Percentiles rank a stretch among this genome's conserved stretches.
phyloP scores from a whole-genome alignment of 2,888 invertebrate genomes.

The Dyspetes luteomarginatus region DNA sequence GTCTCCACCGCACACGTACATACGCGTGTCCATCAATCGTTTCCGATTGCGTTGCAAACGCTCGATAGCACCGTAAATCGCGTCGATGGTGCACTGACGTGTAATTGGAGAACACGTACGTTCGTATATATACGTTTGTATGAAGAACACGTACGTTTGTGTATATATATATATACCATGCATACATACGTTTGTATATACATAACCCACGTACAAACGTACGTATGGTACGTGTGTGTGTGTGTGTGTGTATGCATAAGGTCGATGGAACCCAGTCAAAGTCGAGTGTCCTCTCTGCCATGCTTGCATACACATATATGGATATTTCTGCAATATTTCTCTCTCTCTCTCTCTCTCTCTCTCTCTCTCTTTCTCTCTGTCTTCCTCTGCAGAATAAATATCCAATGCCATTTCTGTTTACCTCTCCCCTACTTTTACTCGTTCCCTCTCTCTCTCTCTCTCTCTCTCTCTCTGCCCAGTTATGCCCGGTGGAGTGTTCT shows the following conservation, averaged over 20 bases:
- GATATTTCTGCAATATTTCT: conserved; percentile 9
- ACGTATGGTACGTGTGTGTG: conserved; percentile 22
- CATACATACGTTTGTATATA: too few relatives aligned
- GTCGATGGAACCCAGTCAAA: conserved; percentile 27
- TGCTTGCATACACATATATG: not conserved
- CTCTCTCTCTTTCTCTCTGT: not conserved
- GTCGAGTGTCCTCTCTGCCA: conserved; percentile 16
- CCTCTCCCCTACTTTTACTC: too few relatives aligned
- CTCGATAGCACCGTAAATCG: conserved; percentile 54
- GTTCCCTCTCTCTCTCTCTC: not conserved
- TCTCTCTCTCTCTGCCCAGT: conserved; percentile 17
- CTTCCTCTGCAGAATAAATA: conserved; percentile 30
- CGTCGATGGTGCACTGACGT: conserved; percentile 43
- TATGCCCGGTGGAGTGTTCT: conserved; percentile 33
- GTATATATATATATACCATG: not conserved
- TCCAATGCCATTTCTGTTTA: conserved; percentile 18
- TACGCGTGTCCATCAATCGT: conserved; percentile 47
- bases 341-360: conserved; percentile 1
- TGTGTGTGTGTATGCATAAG: not conserved
- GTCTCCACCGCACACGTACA: not conserved
- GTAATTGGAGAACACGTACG: conserved; percentile 58
- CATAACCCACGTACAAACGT: too few relatives aligned
- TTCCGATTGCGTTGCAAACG: conserved; percentile 50
- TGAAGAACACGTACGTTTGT: conserved; percentile 5
- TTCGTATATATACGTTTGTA: too few relatives aligned